Evolutionary conservation across 2,888 invertebrate species (phyloP), one percentile per base, ranked within the genome.

Genomic region (Thalpophila matura): DNA sequence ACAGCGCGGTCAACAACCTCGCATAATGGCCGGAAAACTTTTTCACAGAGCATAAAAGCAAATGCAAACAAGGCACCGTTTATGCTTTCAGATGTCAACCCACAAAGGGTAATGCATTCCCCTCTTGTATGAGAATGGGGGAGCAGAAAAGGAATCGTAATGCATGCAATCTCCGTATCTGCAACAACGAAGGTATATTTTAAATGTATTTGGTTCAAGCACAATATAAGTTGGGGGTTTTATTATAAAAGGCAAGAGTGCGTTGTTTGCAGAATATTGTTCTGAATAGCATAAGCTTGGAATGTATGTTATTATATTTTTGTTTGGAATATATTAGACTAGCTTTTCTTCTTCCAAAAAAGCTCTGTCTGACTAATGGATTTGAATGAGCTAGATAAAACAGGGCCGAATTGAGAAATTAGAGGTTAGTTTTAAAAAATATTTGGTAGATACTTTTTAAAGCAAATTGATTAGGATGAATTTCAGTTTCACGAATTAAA

Each of bases 51-150:
- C 61, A 76, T 70, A 81, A 82, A 81, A 78, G 78, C 62, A 69
- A 77, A 83, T 81, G 78, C 79, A 81, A 83, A 82, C 78, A 80
- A 77, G 81, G 70, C 73, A 67, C 58, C 76, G 80, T 82, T 86
- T 82, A 79, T 71, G 80, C 82, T 83, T 79, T 77, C 76, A 74
- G 80, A 83, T 84, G 85, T 86, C 86, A 86, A 84, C 79, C 70
- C 74, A 86, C 87, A 85, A 86, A 85, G 83, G 84, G 83, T 86
- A 86, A 86, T 85, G 87, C 84, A 81, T 85, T 84, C 82, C 75
- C 75, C 85, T 81, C 86, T 82, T 74, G 77, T 76, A 77, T 82
- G 74, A 81, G 83, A 84, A 84, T 80, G 76, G 79, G 79, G 69
- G 61, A 73, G 62, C 65, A 61, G 67, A 68, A 69, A 72, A 64